phyloP scores from a whole-genome alignment of 2,888 invertebrate genomes.

The Nycteola revayana region DNA sequence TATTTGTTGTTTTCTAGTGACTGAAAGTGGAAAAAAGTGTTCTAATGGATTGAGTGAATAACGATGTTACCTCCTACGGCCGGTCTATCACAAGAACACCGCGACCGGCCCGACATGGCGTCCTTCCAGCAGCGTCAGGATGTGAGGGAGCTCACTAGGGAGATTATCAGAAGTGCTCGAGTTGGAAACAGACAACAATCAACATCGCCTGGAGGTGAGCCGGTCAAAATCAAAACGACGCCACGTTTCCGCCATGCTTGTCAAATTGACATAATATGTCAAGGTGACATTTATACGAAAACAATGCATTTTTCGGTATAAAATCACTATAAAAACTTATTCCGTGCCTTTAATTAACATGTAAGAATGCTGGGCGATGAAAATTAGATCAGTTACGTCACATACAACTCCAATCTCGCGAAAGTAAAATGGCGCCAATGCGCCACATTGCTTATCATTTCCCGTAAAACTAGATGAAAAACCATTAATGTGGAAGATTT shows the following conservation, averaged over 20 bases:
- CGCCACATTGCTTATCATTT: constrained; percentile 41
- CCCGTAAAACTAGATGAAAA: constrained; percentile 7
- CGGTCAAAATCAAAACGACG: constrained; percentile 65
- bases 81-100: constrained; percentile 73
- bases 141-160: constrained; percentile 71
- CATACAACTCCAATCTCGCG: constrained; percentile 50
- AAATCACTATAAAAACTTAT: constrained; percentile 44
- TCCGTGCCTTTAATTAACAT: constrained; percentile 20
- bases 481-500: too few species aligned
- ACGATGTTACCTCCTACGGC: constrained; percentile 78
- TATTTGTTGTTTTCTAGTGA: constrained; percentile 43
- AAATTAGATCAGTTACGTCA: constrained; percentile 73
- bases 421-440: constrained; percentile 81
- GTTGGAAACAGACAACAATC: constrained; percentile 68
- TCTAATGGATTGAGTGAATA: constrained; percentile 69
- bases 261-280: constrained; percentile 80
- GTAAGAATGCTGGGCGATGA: constrained; percentile 29
- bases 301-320: constrained; percentile 58
- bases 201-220: constrained; percentile 77
- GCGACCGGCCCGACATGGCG: constrained; percentile 76
- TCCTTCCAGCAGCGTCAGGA: constrained; percentile 75
- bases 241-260: constrained; percentile 82
- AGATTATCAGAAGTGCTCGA: constrained; percentile 71
- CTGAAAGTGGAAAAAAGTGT: constrained; percentile 46
- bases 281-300: constrained; percentile 79